Evolutionary conservation across 2,888 invertebrate genomes (phyloP).

Genomic region (Cheilosia pagana): DNA sequence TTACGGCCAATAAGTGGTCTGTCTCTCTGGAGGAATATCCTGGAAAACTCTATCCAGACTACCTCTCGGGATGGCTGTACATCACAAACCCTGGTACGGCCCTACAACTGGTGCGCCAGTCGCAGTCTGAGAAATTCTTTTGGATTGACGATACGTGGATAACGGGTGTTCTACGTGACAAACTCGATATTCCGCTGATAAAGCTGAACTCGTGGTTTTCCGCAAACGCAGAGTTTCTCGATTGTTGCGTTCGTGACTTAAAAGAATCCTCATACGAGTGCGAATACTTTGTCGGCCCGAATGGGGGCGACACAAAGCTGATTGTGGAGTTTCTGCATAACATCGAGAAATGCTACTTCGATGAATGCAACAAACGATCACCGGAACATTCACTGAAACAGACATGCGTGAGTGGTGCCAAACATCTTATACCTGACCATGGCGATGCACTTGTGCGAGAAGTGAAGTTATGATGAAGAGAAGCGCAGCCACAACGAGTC

Average conservation of each 20-base stretch:
- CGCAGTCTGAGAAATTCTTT: constrained; percentile 87
- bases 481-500: constrained; percentile 1
- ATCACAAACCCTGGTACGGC: constrained; percentile 88
- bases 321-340: constrained; percentile 87
- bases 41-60: constrained; percentile 87
- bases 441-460: constrained; percentile 80
- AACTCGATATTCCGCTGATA: constrained; percentile 85
- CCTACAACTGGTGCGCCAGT: constrained; percentile 85
- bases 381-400: constrained; percentile 84
- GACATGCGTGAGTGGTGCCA: constrained; percentile 86
- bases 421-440: constrained; percentile 80
- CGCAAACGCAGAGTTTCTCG: constrained; percentile 88
- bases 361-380: constrained; percentile 85
- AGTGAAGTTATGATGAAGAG: constrained; percentile 78
- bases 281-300: constrained; percentile 89
- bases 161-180: constrained; percentile 90
- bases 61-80: constrained; percentile 94
- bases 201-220: constrained; percentile 87
- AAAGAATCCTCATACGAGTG: constrained; percentile 86
- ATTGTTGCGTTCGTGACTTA: constrained; percentile 89
- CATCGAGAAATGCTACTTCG: constrained; percentile 85
- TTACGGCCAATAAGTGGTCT: constrained; percentile 91
- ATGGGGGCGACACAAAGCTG: constrained; percentile 89
- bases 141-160: constrained; percentile 97
- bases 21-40: constrained; percentile 88